Conservation (phyloP, 2,888 invertebrate species). For the Microctonus aethiopoides region DNA sequence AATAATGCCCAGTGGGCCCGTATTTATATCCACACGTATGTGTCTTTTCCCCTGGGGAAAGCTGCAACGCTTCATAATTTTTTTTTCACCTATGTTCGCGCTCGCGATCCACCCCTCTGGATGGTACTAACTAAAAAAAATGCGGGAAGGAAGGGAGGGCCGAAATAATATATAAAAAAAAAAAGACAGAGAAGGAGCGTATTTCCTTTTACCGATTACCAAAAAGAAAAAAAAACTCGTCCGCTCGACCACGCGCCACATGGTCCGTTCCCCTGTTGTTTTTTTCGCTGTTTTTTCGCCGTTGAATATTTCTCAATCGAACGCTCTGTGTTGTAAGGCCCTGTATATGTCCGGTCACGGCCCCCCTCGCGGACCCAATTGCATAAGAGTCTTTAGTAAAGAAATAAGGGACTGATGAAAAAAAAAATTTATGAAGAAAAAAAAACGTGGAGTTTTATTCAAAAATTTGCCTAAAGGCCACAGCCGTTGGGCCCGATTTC, state of each 20-base stretch:
- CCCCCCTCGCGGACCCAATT: slow-evolving; percentile 31
- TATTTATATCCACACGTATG: slow-evolving; percentile 5
- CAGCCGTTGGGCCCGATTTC: slow-evolving; percentile 44
- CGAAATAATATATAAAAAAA: slow-evolving; percentile 25
- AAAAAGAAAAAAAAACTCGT: slow-evolving; percentile 27
- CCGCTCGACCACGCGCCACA: slow-evolving; percentile 56
- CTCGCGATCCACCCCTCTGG: slow-evolving; percentile 38
- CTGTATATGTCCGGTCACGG: slow-evolving; percentile 54
- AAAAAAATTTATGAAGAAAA: slow-evolving; percentile 32
- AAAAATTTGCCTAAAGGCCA: slow-evolving; percentile 62
- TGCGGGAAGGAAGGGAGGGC: slow-evolving; percentile 19
- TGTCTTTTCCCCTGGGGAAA: slow-evolving; percentile 30
- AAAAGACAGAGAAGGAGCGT: slow-evolving; percentile 29
- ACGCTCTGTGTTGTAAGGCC: slow-evolving; percentile 40
- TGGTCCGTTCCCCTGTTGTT: slow-evolving; percentile 53
- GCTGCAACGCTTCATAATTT: slow-evolving; percentile 40
- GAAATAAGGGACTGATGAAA: slow-evolving; percentile 3
- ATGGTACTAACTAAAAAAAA: slow-evolving; percentile 32
- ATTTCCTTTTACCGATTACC: slow-evolving; percentile 28
- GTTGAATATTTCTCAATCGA: slow-evolving; percentile 52
- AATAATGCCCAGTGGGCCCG: slow-evolving; percentile 37
- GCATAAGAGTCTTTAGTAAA: slow-evolving; percentile 20
- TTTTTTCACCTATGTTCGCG: slow-evolving; percentile 39
- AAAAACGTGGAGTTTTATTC: slow-evolving; percentile 53
- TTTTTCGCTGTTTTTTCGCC: slow-evolving; percentile 50